Conservation (phyloP, 2,113 vertebrate species). For the Semnornis frantzii region DNA sequence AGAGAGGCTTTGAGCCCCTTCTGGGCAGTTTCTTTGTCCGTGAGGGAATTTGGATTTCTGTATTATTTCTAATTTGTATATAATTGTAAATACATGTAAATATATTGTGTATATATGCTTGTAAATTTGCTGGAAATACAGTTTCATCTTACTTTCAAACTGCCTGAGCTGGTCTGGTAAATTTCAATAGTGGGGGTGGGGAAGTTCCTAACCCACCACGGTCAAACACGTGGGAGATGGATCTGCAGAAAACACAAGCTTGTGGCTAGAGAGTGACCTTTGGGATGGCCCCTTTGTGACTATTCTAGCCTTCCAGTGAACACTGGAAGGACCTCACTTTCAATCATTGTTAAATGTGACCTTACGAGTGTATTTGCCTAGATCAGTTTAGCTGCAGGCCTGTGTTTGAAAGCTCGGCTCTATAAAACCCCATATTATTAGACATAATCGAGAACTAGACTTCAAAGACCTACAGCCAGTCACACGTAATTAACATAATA, state of each 20-base stretch:
- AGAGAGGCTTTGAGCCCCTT: no score
- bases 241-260: not conserved
- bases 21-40: no score
- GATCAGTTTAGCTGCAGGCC: conserved; percentile 59
- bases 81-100: no score
- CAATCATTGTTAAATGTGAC: conserved; percentile 63
- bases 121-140: no score
- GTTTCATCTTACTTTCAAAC: no score
- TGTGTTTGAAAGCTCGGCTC: conserved; percentile 63
- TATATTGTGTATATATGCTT: no score
- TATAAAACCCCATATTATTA: conserved; percentile 53
- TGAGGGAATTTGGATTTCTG: no score
- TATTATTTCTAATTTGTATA: no score
- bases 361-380: conserved; percentile 47
- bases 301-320: conserved; percentile 37
- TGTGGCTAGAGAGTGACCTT: not conserved
- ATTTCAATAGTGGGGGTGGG: no score
- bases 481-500: conserved; percentile 72
- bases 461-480: conserved; percentile 75
- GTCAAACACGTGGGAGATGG: not conserved
- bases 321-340: conserved; percentile 44
- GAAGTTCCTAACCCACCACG: no score
- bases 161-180: no score
- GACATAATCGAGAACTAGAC: conserved; percentile 74
- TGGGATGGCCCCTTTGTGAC: conserved; percentile 12